Evolutionary conservation across 2,888 invertebrate species (phyloP), one percentile per base, ranked within the genome.

Genomic region (Apomyelois bistriatella): DNA sequence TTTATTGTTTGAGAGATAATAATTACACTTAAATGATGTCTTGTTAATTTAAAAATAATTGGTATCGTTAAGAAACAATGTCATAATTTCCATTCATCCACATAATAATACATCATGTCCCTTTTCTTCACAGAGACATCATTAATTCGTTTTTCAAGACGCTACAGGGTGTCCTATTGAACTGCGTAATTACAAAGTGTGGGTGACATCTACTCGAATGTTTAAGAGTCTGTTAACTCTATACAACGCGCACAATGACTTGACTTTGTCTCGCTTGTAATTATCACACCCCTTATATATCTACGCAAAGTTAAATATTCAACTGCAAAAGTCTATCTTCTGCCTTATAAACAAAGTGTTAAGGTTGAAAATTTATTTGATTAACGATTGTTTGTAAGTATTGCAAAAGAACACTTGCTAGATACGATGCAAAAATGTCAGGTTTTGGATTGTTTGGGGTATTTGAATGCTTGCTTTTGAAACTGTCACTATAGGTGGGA

Each of bases 191-290:
- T 86, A 85, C 82, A 85, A 84, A 84, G 81, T 81, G 77, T 68
- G 76, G 77, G 73, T 81, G 79, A 78, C 77, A 70, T 74, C 79
- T 70, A 79, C 89, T 89, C 76, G 67, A 82, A 76, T 79, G 82
- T 75, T 86, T 82, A 87, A 89, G 88, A 73, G 81, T 65, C 82
- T 82, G 85, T 84, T 74, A 81, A 72, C 72, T 79, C 77, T 77
- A 81, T 83, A 83, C 77, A 82, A 76, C 73, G 65, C 78, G 70
- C 74, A 88, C 88, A 88, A 89, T 88, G 59, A 79, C 80, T 86
- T 83, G 80, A 89, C 87, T 88, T 89, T 89, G 88, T 89, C 85
- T 87, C 86, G 74, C 78, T 76, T 74, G 81, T 80, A 87, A 89
- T 89, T 88, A 89, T 85, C 72, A 87, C 87, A 85, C 87, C 88